Evolutionary conservation across 35 echinoderm and acorn worm genomes (phyloP), one percentile per base, ranked within the genome.

Genomic region (Amphiura filiformis): DNA sequence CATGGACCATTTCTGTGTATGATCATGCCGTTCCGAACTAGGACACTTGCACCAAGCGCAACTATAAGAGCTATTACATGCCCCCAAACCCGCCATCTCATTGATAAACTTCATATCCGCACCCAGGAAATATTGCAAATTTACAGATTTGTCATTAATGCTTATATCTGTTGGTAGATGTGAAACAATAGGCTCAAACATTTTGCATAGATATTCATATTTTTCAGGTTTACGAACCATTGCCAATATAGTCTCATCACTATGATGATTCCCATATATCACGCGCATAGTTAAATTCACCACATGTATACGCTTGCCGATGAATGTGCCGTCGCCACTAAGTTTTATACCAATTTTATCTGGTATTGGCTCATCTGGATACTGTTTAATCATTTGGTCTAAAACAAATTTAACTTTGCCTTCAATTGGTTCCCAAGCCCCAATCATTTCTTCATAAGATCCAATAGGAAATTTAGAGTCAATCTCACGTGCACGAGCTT

Each of bases 21-120:
- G 30, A 65, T 84, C 82, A 84, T 84, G 61, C 28, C 17, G 7
- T 30, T 70, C 61, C 28, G 61, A 70, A 70, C 17, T 70, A 11
- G 84, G 84, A 39, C 84, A 86, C 40, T 86, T 86, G 31, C 84
- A 86, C 84, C 84, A 86, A 17, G 28, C 57, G 17, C 84, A 86
- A 2, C 28, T 14, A 28, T 56, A 36, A 47, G 31, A 7, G 32
- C 83, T 85, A 2, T 26, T 31, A 26, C 49, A 57, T 22, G 83
- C 83, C 26, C 83, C 83, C 20, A 85, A 26, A 32, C 83, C 83
- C 57, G 70, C 37, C 56, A 85, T 75, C 40, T 86, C 65, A 77
- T 86, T 86, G 22, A 86, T 38, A 39, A 86, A 86, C 40, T 86
- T 86, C 26, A 86, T 33, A 75, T 85, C 83, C 0, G 83, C 49